Evolutionary conservation across 2,113 vertebrate genomes (phyloP).

Genomic region (Clarias macrocephalus): DNA sequence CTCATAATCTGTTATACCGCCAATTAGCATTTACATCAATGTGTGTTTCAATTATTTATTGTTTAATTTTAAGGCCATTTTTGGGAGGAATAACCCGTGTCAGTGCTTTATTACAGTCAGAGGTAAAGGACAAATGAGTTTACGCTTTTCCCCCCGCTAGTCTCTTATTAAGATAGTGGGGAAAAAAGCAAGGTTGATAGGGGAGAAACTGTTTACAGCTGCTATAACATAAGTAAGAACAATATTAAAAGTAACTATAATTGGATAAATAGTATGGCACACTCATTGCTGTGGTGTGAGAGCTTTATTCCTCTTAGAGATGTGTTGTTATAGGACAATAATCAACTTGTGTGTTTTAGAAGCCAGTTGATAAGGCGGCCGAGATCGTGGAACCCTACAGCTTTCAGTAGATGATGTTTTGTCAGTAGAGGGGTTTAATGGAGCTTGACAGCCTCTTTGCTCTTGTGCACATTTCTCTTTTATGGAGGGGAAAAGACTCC

Average conservation of each 20-base stretch:
- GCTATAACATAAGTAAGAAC: too few species aligned
- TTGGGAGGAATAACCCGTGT: not conserved
- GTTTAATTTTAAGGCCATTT: not conserved
- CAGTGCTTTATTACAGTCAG: not conserved
- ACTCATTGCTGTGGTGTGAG: not conserved
- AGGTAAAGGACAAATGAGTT: not conserved
- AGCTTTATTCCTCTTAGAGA: not conserved
- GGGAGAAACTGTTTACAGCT: too few species aligned
- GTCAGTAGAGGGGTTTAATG: constrained; percentile 55
- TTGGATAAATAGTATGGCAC: not conserved
- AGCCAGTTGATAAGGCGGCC: not conserved
- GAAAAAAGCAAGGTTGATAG: not conserved
- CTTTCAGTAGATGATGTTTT: constrained; percentile 1
- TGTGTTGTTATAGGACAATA: not conserved
- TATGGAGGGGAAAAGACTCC: constrained; percentile 68
- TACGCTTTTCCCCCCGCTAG: not conserved
- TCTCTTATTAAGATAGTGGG: not conserved
- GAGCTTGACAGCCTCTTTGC: constrained; percentile 57
- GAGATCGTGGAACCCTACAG: constrained; percentile 40
- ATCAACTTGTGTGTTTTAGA: not conserved
- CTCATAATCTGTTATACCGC: not conserved
- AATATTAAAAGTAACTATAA: not conserved
- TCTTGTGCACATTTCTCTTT: constrained; percentile 64
- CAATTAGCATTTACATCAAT: not conserved
- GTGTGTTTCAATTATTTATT: not conserved